A percentile compares a stretch with the other conserved stretches of the same genome.
phyloP scores from a whole-genome alignment of 2,888 invertebrate species.

The Cancer borealis region DNA sequence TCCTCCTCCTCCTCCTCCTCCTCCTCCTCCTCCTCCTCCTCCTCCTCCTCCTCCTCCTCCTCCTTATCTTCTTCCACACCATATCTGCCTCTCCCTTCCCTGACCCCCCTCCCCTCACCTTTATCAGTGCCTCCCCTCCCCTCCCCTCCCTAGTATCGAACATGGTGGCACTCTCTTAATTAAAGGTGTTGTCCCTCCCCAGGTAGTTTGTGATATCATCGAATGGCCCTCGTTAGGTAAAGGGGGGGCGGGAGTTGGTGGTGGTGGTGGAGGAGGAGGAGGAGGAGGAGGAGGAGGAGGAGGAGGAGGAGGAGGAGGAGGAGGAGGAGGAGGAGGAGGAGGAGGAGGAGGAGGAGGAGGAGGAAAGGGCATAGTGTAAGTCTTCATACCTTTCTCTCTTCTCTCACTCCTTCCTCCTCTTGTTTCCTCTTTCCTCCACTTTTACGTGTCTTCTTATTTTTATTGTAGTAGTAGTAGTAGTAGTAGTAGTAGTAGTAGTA shows the following conservation, averaged over 20 bases:
- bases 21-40: not conserved
- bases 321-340: no score
- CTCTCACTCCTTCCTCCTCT: not conserved
- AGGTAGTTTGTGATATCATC: conserved; percentile 20
- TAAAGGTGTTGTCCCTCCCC: conserved; percentile 10
- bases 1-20: not conserved
- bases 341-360: not conserved
- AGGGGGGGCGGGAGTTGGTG: no score
- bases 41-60: not conserved
- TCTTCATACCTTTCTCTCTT: not conserved
- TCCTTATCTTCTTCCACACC: not conserved
- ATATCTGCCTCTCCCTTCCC: not conserved
- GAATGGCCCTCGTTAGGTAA: not conserved
- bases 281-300: not conserved
- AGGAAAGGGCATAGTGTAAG: not conserved
- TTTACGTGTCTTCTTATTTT: no score
- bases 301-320: not conserved
- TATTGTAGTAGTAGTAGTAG: no score
- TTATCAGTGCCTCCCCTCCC: not conserved
- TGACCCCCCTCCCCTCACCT: not conserved
- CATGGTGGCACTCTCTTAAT: not conserved
- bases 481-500: no score
- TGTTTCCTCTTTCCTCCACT: not conserved
- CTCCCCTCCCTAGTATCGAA: not conserved
- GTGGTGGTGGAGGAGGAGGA: not conserved